Percentiles rank a stretch among this genome's conserved stretches.
Evolutionary conservation across 2,888 invertebrate genomes (phyloP).

Genomic region (Aporophyla nigra): DNA sequence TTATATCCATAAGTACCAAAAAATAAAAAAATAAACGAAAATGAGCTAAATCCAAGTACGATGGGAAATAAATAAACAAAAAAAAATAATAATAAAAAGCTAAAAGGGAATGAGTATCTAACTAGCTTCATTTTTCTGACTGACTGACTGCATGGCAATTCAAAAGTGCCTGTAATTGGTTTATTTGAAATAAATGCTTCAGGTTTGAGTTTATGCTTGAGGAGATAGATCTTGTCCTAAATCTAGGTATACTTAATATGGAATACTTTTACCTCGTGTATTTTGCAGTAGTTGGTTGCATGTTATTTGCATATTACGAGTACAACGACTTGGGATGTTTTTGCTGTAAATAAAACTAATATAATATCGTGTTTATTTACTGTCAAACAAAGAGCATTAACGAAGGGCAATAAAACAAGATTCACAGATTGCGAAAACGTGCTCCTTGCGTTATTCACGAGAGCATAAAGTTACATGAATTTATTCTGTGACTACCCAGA

Average conservation of each 20-base stretch:
- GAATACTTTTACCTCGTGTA: neutral
- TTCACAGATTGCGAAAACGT: neutral
- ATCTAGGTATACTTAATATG: neutral
- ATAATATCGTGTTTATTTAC: neutral
- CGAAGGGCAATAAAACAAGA: slow-evolving; percentile 3
- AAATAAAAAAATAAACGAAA: no score
- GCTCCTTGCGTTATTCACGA: neutral
- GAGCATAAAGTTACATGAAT: slow-evolving; percentile 5
- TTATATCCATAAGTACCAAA: no score
- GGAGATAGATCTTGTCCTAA: neutral
- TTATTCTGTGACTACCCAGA: slow-evolving; percentile 17
- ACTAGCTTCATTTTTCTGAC: no score
- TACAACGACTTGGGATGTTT: neutral
- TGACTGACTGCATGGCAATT: no score
- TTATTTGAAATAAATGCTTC: no score
- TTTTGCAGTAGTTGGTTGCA: neutral
- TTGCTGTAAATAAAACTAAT: slow-evolving; percentile 8
- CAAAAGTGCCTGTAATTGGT: no score
- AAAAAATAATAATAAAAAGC: no score
- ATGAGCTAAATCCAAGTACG: no score
- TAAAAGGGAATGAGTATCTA: no score
- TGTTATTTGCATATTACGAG: neutral
- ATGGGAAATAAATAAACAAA: no score
- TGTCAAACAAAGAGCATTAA: neutral
- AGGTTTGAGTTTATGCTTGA: no score